Percentiles rank a stretch among this genome's conserved stretches.
phyloP scores from a whole-genome alignment of 1,140 invertebrate species.

The Stenopsyche tienmushanensis region DNA sequence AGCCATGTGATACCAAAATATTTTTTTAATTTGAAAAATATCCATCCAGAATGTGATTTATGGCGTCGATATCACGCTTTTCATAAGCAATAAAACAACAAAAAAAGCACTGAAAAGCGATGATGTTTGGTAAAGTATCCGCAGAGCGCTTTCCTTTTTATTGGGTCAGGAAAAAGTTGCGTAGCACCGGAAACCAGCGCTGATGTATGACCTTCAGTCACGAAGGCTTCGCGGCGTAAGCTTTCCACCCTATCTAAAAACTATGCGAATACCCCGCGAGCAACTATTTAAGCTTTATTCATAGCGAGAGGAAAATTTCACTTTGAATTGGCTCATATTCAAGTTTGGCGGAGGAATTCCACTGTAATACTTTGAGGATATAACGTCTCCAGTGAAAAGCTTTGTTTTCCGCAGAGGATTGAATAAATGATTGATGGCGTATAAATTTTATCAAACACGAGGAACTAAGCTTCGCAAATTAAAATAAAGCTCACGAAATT shows the following conservation, averaged over 20 bases:
- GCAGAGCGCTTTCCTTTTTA: slow-evolving; percentile 24
- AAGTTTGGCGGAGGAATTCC: background rate
- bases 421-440: slow-evolving; percentile 23
- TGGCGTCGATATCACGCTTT: slow-evolving; percentile 11
- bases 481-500: background rate
- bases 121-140: slow-evolving; percentile 14
- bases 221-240: background rate
- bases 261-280: slow-evolving; percentile 12
- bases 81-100: slow-evolving; percentile 30
- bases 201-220: slow-evolving; percentile 29
- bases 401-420: slow-evolving; percentile 17
- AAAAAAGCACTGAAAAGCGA: slow-evolving; percentile 2
- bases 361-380: background rate
- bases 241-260: slow-evolving; percentile 11
- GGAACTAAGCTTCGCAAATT: background rate
- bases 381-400: slow-evolving; percentile 12
- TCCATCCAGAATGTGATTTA: slow-evolving; percentile 2
- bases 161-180: slow-evolving; percentile 28
- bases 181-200: slow-evolving; percentile 20
- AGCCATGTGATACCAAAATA: too few species aligned
- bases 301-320: background rate
- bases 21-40: background rate
- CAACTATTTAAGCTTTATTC: slow-evolving; percentile 14
- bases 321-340: background rate
- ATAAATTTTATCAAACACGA: slow-evolving; percentile 5